Percentiles rank a stretch among this genome's conserved stretches.
Evolutionary conservation across 2,888 invertebrate genomes (phyloP).

Genomic region (Drosophila acutilabella): DNA sequence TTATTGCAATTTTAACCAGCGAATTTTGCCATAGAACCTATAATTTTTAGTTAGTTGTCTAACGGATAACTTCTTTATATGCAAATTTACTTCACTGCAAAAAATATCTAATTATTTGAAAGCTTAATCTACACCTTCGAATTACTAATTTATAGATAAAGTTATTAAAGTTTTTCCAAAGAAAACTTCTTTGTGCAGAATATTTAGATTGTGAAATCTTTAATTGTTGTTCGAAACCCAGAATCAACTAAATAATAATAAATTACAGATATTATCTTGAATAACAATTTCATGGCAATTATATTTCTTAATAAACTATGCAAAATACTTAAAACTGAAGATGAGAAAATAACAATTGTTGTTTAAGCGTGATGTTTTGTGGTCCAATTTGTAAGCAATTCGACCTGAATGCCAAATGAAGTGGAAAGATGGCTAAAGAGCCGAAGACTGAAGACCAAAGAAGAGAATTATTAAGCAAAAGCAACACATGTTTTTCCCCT

Average conservation of each 20-base stretch:
- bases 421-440: slow-evolving; percentile 12
- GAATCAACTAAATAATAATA: background rate
- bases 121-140: background rate
- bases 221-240: background rate
- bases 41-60: background rate
- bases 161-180: background rate
- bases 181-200: too few species aligned
- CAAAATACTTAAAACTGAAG: background rate
- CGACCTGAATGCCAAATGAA: slow-evolving; percentile 13
- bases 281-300: slow-evolving; percentile 7
- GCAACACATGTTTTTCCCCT: slow-evolving; percentile 4
- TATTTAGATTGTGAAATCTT: too few species aligned
- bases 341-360: background rate
- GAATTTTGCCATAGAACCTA: too few species aligned
- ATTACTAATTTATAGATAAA: background rate
- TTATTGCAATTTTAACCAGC: too few species aligned
- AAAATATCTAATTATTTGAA: background rate
- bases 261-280: background rate
- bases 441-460: background rate
- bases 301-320: background rate
- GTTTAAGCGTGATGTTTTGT: slow-evolving; percentile 4
- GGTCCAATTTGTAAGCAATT: slow-evolving; percentile 6
- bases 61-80: background rate
- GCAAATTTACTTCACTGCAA: background rate
- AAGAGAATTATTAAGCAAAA: background rate